Evolutionary conservation across 1,140 invertebrate species (phyloP), one percentile per base, ranked within the genome.

Genomic region (Atta texana): DNA sequence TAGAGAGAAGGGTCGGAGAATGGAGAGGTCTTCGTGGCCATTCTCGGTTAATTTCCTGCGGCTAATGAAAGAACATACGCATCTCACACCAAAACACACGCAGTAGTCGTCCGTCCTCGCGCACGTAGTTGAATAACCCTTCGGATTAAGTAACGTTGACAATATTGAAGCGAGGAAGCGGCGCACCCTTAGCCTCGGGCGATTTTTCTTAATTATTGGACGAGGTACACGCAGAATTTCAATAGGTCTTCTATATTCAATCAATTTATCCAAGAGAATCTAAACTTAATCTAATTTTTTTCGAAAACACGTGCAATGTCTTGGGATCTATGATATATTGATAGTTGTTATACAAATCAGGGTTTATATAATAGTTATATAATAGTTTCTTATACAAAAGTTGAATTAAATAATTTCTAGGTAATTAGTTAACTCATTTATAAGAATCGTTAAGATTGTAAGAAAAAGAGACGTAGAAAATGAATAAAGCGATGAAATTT

Each of bases 1-100:
- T 7, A 69, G 57, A 49, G 53, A 59, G 59, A 63, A 51, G 44
- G 55, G 61, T 49, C 63, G 78, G 63, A 28, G 53, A 86, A 87
- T 64, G 81, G 59, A 53, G 49, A 4, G 86, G 68, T 82, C 24
- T 63, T 74, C 34, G 85, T 69, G 89, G 89, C 44, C 55, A 18
- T 87, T 89, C 91, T 90, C 80, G 87, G 80, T 92, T 92, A 92
- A 92, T 92, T 92, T 92, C 92, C 92, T 92, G 91, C 74, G 89
- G 86, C 87, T 92, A 92, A 92, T 92, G 92, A 92, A 92, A 92
- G 89, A 86, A 86, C 90, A 87, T 91, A 92, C 91, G 63, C 84
- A 71, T 88, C 68, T 72, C 77, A 59, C 39, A 49, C 59, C 85
- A 55, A 88, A 87, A 91, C 71, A 75, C 75, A 75, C 78, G 87